Percentiles rank a stretch among this genome's conserved stretches.
Conservation (phyloP, 2,113 vertebrate species). For the Amazona guildingii region DNA sequence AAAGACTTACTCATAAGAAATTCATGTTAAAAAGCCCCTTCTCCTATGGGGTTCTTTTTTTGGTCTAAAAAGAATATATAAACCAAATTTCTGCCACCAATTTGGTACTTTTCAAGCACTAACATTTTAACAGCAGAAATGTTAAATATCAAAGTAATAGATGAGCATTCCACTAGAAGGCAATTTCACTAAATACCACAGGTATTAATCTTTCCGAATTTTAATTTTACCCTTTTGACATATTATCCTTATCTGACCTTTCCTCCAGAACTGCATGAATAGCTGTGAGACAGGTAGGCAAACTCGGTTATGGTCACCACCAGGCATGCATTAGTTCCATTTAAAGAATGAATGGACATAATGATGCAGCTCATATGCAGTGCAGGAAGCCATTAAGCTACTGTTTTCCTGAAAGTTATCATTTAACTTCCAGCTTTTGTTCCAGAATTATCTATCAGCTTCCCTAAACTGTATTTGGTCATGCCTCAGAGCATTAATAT, state of each 20-base stretch:
- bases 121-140: constrained; percentile 81
- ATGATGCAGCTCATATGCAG: constrained; percentile 18
- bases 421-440: background rate
- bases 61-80: constrained; percentile 29
- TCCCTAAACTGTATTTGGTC: background rate
- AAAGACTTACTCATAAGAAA: background rate
- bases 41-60: background rate
- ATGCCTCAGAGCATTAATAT: background rate
- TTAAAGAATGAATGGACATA: background rate
- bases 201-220: constrained; percentile 84
- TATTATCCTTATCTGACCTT: constrained; percentile 78
- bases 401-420: background rate
- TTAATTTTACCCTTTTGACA: constrained; percentile 83
- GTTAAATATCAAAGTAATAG: constrained; percentile 84
- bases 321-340: constrained; percentile 1
- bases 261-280: constrained; percentile 64
- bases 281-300: constrained; percentile 42
- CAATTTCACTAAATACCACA: constrained; percentile 84
- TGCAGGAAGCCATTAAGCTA: background rate
- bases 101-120: constrained; percentile 67
- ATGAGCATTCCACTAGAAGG: constrained; percentile 79
- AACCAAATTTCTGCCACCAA: constrained; percentile 41
- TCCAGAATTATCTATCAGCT: background rate
- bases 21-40: background rate
- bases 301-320: background rate